Evolutionary conservation across 2,888 invertebrate species (phyloP), one percentile per base, ranked within the genome.

Genomic region (Frankliniella fusca): DNA sequence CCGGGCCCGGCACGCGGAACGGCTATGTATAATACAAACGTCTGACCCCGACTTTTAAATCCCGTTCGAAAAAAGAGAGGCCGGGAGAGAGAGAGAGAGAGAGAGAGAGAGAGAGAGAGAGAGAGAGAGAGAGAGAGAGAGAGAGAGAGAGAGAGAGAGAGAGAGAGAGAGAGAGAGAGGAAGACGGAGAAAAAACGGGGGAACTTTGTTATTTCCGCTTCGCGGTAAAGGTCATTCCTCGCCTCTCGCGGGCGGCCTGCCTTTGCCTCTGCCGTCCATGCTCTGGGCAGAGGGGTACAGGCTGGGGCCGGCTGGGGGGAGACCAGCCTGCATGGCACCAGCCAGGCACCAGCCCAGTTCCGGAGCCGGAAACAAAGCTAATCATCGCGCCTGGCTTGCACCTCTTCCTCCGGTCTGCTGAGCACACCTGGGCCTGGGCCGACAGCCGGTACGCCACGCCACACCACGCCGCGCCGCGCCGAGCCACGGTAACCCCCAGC

Each of bases 291-390:
- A 18, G 1, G 18, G 23, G n/a, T n/a, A 11, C 10, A 50, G 50
- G 23, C 9, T 27, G 23, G 0, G 70, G 70, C 23, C 54, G 15
- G 18, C 54, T 11, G 1, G 54, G 54, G n/a, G n/a, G n/a, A n/a
- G n/a, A n/a, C n/a, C n/a, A n/a, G n/a, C n/a, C n/a, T n/a, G n/a
- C n/a, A n/a, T n/a, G n/a, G n/a, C n/a, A n/a, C n/a, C n/a, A n/a
- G n/a, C n/a, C n/a, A n/a, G n/a, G n/a, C n/a, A n/a, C n/a, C n/a
- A n/a, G n/a, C n/a, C n/a, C n/a, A n/a, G n/a, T n/a, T n/a, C n/a
- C 70, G 11, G 23, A 70, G 70, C 23, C 70, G 70, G 70, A 70
- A 70, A 70, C 70, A 70, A 23, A 70, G 70, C 70, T 70, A 70
- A 70, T 70, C 27, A 70, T 11, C 7, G 23, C 23, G 70, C n/a